Conservation (phyloP, 2,797 vertebrate species). For the Crax fasciolata region DNA sequence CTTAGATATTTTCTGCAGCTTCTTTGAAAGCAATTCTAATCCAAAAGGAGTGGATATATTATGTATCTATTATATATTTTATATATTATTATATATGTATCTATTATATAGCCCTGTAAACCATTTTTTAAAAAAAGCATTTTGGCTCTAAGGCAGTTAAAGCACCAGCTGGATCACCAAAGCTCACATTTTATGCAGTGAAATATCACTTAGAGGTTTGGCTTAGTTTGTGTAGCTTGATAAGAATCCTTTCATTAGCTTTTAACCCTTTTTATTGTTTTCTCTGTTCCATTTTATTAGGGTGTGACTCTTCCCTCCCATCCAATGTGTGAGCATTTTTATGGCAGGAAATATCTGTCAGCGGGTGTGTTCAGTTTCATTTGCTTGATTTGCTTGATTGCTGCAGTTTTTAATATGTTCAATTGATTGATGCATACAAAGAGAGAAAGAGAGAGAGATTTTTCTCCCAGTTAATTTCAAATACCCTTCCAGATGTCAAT, state of each 20-base stretch:
- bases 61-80: no score
- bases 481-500: accelerated
- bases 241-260: slow-evolving; percentile 43
- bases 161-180: slow-evolving; percentile 1
- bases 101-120: neutral
- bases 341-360: slow-evolving; percentile 45
- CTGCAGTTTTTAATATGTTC: neutral
- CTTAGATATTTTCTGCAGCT: neutral
- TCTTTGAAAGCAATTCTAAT: neutral
- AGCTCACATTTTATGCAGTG: slow-evolving; percentile 9
- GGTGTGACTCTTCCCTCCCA: slow-evolving; percentile 25
- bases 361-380: neutral
- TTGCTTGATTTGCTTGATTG: neutral
- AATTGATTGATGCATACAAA: neutral
- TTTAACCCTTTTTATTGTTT: slow-evolving; percentile 40
- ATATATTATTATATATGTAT: no score
- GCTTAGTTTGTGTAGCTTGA: neutral
- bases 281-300: neutral
- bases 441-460: neutral
- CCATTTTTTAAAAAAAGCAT: neutral
- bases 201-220: slow-evolving; percentile 17
- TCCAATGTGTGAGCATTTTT: neutral
- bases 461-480: neutral
- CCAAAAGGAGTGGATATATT: neutral
- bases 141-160: slow-evolving; percentile 15